These are phyloP conservation scores for Propithecus perrieri DNA, from an alignment of 2,797 vertebrate genomes.

Conservation along the genomic window DNA sequence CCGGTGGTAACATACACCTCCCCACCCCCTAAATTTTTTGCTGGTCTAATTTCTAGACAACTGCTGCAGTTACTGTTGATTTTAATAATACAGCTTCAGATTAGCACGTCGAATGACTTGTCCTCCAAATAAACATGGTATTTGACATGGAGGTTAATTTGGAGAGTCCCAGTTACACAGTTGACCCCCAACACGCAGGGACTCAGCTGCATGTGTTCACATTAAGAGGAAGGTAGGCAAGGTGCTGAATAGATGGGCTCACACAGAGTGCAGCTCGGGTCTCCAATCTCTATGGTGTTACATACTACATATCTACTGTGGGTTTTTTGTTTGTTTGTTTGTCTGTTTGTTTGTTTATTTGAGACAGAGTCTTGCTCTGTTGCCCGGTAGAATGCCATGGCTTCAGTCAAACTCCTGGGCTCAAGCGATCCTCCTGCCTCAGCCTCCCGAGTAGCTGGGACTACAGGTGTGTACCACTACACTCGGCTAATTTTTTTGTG, in stretches of 20 bases:
- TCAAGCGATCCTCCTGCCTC: no score
- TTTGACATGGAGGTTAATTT: no score
- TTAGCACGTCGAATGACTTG: not conserved
- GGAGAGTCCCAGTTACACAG: not conserved
- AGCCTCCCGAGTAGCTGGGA: no score
- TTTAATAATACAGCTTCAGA: not conserved
- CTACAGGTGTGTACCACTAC: no score
- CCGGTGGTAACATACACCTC: rapidly evolving
- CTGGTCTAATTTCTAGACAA: not conserved
- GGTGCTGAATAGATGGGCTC: not conserved
- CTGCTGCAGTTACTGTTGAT: not conserved
- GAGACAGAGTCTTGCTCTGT: no score
- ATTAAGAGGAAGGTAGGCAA: not conserved
- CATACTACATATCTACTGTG: not conserved
- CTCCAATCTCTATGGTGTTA: rapidly evolving
- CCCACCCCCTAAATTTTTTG: rapidly evolving
- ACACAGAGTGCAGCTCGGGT: rapidly evolving
- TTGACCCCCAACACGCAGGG: not conserved
- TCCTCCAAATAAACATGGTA: not conserved
- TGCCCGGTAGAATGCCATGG: no score
- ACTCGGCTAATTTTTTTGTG: no score
- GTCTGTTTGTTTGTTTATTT: no score
- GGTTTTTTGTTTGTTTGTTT: no score
- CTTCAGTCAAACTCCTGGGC: no score
- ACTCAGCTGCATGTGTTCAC: rapidly evolving